Percentiles rank a stretch among this genome's conserved stretches.
Evolutionary conservation across 2,888 invertebrate species (phyloP).

Genomic region (Acronicta aceris): DNA sequence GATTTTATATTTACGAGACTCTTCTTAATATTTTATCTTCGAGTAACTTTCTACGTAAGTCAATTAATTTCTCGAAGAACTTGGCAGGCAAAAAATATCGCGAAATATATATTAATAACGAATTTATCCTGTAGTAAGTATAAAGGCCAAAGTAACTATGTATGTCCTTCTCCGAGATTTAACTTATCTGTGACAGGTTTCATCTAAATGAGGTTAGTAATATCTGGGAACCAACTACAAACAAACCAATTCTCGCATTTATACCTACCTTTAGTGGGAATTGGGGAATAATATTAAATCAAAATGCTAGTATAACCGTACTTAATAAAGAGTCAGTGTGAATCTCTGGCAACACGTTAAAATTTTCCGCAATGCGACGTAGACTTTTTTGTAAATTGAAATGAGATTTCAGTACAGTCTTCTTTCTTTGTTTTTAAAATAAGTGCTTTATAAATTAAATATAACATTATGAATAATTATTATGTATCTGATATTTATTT

Average conservation of each 20-base stretch:
- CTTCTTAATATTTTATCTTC: slow-evolving; percentile 17
- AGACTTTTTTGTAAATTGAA: slow-evolving; percentile 9
- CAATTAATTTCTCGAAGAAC: slow-evolving; percentile 16
- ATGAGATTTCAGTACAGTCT: slow-evolving; percentile 22
- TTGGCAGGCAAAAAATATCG: slow-evolving; percentile 4
- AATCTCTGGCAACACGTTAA: slow-evolving; percentile 42
- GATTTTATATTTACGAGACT: slow-evolving; percentile 20
- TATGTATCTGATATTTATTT: too few species aligned
- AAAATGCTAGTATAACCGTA: slow-evolving; percentile 24
- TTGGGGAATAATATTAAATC: background rate
- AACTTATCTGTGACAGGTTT: background rate
- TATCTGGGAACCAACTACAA: background rate
- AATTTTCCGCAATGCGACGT: slow-evolving; percentile 70
- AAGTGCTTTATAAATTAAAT: slow-evolving; percentile 13
- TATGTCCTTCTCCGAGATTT: too few species aligned
- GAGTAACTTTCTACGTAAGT: slow-evolving; percentile 15
- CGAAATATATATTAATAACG: background rate
- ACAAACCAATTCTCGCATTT: background rate
- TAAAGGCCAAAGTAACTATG: too few species aligned
- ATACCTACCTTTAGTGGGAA: background rate
- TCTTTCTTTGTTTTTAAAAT: background rate
- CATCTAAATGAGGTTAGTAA: background rate
- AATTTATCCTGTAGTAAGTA: too few species aligned
- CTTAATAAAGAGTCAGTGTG: slow-evolving; percentile 27
- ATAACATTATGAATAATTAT: slow-evolving; percentile 10